Evolutionary conservation across 2,888 invertebrate genomes (phyloP).

Genomic region (Coleophora flavipennella): DNA sequence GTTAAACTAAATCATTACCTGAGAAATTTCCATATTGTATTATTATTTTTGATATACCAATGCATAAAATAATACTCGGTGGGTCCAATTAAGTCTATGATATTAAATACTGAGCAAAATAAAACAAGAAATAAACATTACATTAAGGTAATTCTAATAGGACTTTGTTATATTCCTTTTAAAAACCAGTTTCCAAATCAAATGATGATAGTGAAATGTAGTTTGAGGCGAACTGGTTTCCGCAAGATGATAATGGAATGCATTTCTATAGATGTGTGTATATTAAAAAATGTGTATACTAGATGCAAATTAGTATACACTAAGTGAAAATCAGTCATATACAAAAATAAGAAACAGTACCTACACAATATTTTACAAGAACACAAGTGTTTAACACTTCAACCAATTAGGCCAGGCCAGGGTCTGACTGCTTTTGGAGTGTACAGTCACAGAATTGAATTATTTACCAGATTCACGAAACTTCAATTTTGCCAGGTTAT

Average conservation of each 20-base stretch:
- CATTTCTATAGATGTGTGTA: slow-evolving; percentile 2
- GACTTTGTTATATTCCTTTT: background rate
- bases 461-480: too few relatives aligned
- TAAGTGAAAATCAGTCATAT: slow-evolving; percentile 5
- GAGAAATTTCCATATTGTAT: too few relatives aligned
- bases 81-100: slow-evolving; percentile 1
- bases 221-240: too few relatives aligned
- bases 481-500: too few relatives aligned
- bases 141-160: slow-evolving; percentile 3
- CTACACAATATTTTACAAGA: too few relatives aligned
- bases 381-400: background rate
- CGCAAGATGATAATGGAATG: slow-evolving; percentile 6
- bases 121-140: background rate
- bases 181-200: too few relatives aligned
- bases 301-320: background rate
- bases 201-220: too few relatives aligned
- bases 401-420: too few relatives aligned
- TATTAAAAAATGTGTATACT: slow-evolving; percentile 6
- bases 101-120: background rate
- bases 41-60: background rate
- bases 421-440: too few relatives aligned
- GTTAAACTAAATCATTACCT: too few relatives aligned
- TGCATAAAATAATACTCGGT: background rate
- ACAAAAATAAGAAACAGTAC: background rate
- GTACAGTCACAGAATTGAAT: too few relatives aligned